These are phyloP conservation scores for Parus major DNA, from an alignment of 2,113 vertebrate species.

Conservation along the genomic window DNA sequence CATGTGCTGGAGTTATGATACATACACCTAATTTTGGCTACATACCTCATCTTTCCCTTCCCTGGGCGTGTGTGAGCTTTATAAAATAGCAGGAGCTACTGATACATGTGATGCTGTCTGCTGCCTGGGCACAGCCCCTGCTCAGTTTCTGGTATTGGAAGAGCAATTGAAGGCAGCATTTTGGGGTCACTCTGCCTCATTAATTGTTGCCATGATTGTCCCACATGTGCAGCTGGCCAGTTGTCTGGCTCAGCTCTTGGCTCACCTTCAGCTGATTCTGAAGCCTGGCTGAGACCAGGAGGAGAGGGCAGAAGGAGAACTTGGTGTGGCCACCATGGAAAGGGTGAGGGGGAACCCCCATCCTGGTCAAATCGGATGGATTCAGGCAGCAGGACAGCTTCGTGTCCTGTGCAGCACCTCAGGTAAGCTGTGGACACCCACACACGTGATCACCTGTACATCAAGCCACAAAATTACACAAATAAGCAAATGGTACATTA, in stretches of 20 bases:
- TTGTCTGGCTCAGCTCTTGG: not conserved
- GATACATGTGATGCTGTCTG: not conserved
- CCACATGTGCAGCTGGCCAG: not conserved
- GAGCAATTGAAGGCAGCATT: not conserved
- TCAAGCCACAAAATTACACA: not conserved
- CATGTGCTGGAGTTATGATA: slow-evolving; percentile 39
- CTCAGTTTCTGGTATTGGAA: not conserved
- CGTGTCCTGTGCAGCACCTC: not conserved
- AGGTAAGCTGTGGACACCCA: not conserved
- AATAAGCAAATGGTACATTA: not conserved
- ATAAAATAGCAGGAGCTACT: not conserved
- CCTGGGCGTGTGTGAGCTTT: not conserved
- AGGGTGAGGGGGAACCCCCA: not conserved
- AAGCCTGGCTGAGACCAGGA: not conserved
- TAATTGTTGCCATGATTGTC: not conserved
- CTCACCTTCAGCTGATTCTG: not conserved
- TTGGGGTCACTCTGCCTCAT: not conserved
- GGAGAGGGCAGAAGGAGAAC: not conserved
- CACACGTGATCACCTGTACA: fast-evolving
- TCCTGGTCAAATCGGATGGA: not conserved
- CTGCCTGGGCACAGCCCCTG: not conserved
- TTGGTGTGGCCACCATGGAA: not conserved
- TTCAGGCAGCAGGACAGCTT: not conserved
- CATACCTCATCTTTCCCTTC: slow-evolving; percentile 34
- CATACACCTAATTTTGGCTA: slow-evolving; percentile 48